These are phyloP conservation scores for Sericinus montela DNA, from an alignment of 2,888 invertebrate genomes.

Conservation along the genomic window DNA sequence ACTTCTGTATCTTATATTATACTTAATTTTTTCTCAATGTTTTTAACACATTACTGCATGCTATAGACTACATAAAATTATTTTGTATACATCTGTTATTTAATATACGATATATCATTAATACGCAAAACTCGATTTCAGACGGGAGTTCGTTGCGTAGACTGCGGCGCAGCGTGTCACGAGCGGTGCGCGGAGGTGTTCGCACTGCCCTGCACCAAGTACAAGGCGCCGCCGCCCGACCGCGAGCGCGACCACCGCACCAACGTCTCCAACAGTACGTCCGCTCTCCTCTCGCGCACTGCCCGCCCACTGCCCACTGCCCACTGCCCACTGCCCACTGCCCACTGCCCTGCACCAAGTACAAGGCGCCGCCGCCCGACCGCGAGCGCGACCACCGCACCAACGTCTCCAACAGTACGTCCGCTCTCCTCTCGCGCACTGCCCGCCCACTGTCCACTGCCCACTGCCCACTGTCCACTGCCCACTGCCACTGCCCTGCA, in stretches of 20 bases:
- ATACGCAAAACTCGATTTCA: slow-evolving; percentile 81
- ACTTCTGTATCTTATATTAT: too few species aligned
- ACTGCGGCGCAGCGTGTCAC: slow-evolving; percentile 97
- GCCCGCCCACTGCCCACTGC: too few species aligned
- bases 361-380: slow-evolving; percentile 69
- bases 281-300: slow-evolving; percentile 83
- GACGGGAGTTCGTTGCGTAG: slow-evolving; percentile 86
- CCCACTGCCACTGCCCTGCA: slow-evolving; percentile 88
- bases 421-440: slow-evolving; percentile 83
- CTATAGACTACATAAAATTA: too few species aligned
- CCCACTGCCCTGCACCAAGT: slow-evolving; percentile 87
- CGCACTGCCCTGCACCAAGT: slow-evolving; percentile 88
- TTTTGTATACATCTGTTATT: too few species aligned
- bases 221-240: slow-evolving; percentile 69
- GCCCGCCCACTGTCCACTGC: too few species aligned
- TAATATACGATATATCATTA: slow-evolving; percentile 25
- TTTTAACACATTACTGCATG: too few species aligned
- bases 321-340: slow-evolving; percentile 72
- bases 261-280: slow-evolving; percentile 46
- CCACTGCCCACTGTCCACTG: slow-evolving; percentile 72
- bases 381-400: slow-evolving; percentile 32
- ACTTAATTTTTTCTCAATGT: too few species aligned
- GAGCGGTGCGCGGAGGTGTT: slow-evolving; percentile 95
- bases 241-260: slow-evolving; percentile 32
- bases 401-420: slow-evolving; percentile 46